Conservation (phyloP, 2,888 invertebrate genomes). For the Dicyrtoma fusca region DNA sequence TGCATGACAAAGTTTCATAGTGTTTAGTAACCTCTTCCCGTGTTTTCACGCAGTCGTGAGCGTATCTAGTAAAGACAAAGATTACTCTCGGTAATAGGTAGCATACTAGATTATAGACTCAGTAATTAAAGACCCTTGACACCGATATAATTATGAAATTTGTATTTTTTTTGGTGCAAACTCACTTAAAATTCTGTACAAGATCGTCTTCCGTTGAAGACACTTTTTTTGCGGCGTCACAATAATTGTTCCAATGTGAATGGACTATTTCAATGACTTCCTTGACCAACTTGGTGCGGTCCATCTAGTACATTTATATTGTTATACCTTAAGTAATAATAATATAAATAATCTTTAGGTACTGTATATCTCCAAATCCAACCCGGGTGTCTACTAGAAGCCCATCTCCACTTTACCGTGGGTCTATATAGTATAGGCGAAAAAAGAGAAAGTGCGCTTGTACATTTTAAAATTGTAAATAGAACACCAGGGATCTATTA, state of each 20-base stretch:
- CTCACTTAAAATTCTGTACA: conserved; percentile 47
- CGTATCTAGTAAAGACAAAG: conserved; percentile 38
- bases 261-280: conserved; percentile 55
- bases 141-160: no score
- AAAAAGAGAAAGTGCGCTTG: conserved; percentile 10
- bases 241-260: conserved; percentile 55
- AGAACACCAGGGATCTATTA: no score
- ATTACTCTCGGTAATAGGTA: no score
- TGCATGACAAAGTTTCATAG: conserved; percentile 46
- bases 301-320: conserved; percentile 46
- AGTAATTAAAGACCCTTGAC: no score
- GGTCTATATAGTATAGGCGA: no score
- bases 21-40: conserved; percentile 46
- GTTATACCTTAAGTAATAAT: no score
- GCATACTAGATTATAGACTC: no score
- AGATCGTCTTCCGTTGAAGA: conserved; percentile 31
- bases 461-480: neutral
- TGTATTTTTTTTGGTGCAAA: no score
- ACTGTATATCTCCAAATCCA: no score
- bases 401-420: no score
- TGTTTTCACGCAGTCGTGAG: conserved; percentile 48
- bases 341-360: no score
- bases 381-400: no score
- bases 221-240: conserved; percentile 40
- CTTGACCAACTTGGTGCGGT: conserved; percentile 50